Base-by-base conservation (phyloP, 2,797 vertebrate species). In the Hydrolagus colliei region DNA sequence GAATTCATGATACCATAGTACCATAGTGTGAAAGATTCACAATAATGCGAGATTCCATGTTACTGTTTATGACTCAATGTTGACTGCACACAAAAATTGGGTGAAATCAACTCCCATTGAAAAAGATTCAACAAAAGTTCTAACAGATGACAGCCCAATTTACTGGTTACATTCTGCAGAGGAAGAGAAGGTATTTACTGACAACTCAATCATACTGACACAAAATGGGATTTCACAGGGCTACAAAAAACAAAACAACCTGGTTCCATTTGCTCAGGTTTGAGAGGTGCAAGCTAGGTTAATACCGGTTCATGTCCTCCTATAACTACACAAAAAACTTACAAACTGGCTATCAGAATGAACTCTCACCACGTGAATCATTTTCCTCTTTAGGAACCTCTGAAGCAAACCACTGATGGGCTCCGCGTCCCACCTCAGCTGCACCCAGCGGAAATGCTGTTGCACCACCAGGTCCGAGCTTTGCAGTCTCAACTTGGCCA, bases 391-490 rank as follows among this genome's bases (percentile, higher is more conserved):
- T 18, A 98, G 90, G 91, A 95, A 95, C 85, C 95, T 94, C 86
- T 92, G 95, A 88, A 98, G 95, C 88, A 98, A 93, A 87, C 95
- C 95, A 22, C 90, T 92, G 92, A 97, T 94, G 3, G 97, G 97
- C 87, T 99, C 97, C 7, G 94, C 93, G 86, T 98, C 97, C 96
- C 97, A 99, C 84, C 96, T 92, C 62, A 99, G 94, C 6, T 96
- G 96, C 71, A 97, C 96, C 97, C 97, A 98, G 87, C 96, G 96
- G 92, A 98, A 98, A 88, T 98, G 96, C 88, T 98, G 97, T 91
- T 98, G 97, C 77, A 97, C 95, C 88, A 95, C 91, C 87, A 98
- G 90, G 90, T 98, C 97, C 0, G 96, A 90, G 77, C 97, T 96
- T 88, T 96, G 97, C 9, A 98, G 96, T 73, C 95, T 93, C 86